These are phyloP conservation scores for Telenomus remus DNA, from an alignment of 1,140 invertebrate genomes.

Conservation along the genomic window DNA sequence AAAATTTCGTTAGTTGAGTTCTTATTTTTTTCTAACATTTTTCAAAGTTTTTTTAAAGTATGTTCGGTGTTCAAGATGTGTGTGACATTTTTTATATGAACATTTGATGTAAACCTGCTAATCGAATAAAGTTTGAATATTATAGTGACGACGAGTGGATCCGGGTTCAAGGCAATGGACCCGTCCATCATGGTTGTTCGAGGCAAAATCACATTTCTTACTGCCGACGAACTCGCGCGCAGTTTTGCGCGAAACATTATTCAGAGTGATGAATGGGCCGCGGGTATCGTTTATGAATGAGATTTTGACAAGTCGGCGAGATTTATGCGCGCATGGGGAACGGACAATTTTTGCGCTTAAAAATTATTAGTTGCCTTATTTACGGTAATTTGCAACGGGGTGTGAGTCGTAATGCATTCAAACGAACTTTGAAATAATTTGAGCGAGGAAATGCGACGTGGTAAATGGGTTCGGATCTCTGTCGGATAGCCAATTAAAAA, in stretches of 20 bases:
- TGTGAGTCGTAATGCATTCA: slow-evolving; percentile 41
- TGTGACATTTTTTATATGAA: neutral
- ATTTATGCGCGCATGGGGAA: slow-evolving; percentile 50
- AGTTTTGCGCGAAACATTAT: slow-evolving; percentile 53
- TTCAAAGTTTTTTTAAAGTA: no score
- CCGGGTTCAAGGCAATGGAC: slow-evolving; percentile 42
- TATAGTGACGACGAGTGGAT: slow-evolving; percentile 19
- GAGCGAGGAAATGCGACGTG: slow-evolving; percentile 45
- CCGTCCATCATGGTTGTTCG: slow-evolving; percentile 45
- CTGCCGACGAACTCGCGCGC: slow-evolving; percentile 33
- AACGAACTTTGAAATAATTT: slow-evolving; percentile 46
- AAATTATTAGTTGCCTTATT: slow-evolving; percentile 57
- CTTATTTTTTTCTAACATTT: no score
- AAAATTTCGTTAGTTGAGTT: no score
- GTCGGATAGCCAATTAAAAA: slow-evolving; percentile 45
- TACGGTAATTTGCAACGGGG: slow-evolving; percentile 45
- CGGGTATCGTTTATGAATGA: slow-evolving; percentile 54
- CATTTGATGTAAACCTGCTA: neutral
- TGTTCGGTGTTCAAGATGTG: no score
- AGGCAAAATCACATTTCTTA: slow-evolving; percentile 53
- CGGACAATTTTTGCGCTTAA: slow-evolving; percentile 53
- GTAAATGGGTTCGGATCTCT: slow-evolving; percentile 35
- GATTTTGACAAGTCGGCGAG: slow-evolving; percentile 51
- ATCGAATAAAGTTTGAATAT: neutral
- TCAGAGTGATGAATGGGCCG: slow-evolving; percentile 49